Percentiles rank a stretch among this genome's conserved stretches.
phyloP scores from a whole-genome alignment of 1,140 invertebrate species.

The Apis florea region DNA sequence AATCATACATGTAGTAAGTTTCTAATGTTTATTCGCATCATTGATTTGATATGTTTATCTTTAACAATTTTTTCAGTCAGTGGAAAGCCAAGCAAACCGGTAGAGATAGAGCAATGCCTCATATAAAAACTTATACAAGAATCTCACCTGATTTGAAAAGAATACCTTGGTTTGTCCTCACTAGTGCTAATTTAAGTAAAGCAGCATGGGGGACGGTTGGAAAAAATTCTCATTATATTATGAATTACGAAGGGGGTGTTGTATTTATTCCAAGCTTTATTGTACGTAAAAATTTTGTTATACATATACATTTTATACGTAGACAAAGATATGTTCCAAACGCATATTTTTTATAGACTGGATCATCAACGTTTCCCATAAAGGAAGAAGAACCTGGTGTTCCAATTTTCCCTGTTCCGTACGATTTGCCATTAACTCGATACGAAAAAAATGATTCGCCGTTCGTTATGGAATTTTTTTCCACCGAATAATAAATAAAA shows the following conservation, averaged over 20 bases:
- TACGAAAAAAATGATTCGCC: slow-evolving; percentile 84
- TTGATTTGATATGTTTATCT: neutral
- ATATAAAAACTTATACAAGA: slow-evolving; percentile 95
- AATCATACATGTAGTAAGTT: slow-evolving; percentile 88
- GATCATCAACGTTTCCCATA: slow-evolving; percentile 74
- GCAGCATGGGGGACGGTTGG: slow-evolving; percentile 93
- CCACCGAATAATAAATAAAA: slow-evolving; percentile 2
- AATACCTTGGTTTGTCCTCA: slow-evolving; percentile 91
- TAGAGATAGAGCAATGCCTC: slow-evolving; percentile 92
- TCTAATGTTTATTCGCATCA: neutral
- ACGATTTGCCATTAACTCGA: slow-evolving; percentile 87
- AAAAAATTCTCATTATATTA: slow-evolving; percentile 85
- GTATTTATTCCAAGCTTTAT: slow-evolving; percentile 92
- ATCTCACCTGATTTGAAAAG: slow-evolving; percentile 84
- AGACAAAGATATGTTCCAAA: neutral
- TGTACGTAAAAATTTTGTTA: slow-evolving; percentile 82
- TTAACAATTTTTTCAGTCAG: slow-evolving; percentile 82
- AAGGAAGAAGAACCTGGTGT: slow-evolving; percentile 74
- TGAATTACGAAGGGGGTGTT: slow-evolving; percentile 96
- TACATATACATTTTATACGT: neutral
- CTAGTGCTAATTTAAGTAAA: slow-evolving; percentile 96
- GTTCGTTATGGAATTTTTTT: slow-evolving; percentile 79
- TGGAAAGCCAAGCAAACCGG: slow-evolving; percentile 88
- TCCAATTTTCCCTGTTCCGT: slow-evolving; percentile 87
- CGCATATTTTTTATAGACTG: slow-evolving; percentile 69